Percentiles rank a stretch among this genome's conserved stretches.
phyloP scores from a whole-genome alignment of 2,888 invertebrate genomes.

The Rhaphigaster nebulosa region DNA sequence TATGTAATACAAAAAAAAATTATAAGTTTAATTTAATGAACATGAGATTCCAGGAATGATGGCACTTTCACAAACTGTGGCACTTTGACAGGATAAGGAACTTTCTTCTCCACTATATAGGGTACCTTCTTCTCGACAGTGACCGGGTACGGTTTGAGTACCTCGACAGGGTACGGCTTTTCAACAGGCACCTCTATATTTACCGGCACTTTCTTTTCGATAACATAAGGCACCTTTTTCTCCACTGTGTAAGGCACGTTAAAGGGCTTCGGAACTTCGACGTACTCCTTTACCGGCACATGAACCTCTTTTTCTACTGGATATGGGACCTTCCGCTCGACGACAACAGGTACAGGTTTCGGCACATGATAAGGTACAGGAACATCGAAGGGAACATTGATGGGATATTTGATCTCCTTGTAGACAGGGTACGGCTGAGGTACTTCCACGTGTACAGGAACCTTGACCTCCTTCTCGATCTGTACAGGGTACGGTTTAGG shows the following conservation, averaged over 20 bases:
- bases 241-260: constrained; percentile 60
- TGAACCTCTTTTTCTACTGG: constrained; percentile 55
- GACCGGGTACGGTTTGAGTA: constrained; percentile 60
- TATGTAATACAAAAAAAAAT: too few species aligned
- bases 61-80: constrained; percentile 73
- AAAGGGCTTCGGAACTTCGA: constrained; percentile 63
- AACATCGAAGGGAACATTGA: constrained; percentile 60
- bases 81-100: constrained; percentile 68
- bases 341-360: constrained; percentile 61
- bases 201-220: neutral
- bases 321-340: constrained; percentile 60
- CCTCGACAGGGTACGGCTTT: constrained; percentile 30
- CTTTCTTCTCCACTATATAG: too few species aligned
- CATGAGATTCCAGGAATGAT: neutral
- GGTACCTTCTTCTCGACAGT: constrained; percentile 64
- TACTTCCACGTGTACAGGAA: constrained; percentile 72
- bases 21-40: neutral
- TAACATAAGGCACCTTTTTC: too few species aligned
- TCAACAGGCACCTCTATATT: constrained; percentile 60
- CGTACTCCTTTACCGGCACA: constrained; percentile 63
- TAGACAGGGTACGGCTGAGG: constrained; percentile 25
- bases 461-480: constrained; percentile 76
- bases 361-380: constrained; percentile 50
- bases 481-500: constrained; percentile 83
- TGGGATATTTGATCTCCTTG: constrained; percentile 64